phyloP scores from a whole-genome alignment of 2,888 invertebrate genomes.

The Rhamnusium bicolor region DNA sequence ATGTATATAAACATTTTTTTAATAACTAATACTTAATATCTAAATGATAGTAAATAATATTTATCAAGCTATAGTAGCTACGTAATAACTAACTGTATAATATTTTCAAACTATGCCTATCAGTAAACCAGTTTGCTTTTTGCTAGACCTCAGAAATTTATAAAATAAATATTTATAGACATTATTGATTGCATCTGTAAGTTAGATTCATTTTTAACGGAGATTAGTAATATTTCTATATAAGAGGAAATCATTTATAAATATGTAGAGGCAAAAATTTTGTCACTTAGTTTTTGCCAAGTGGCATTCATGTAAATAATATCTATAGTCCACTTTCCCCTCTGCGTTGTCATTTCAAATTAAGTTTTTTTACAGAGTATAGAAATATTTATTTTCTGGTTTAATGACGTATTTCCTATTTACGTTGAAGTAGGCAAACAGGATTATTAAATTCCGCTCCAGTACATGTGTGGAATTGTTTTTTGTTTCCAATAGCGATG shows the following conservation, averaged over 20 bases:
- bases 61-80: slow-evolving; percentile 11
- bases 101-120: slow-evolving; percentile 5
- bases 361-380: not conserved
- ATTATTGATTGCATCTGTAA: slow-evolving; percentile 23
- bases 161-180: slow-evolving; percentile 27
- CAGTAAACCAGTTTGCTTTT: slow-evolving; percentile 11
- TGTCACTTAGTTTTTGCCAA: not conserved
- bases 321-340: not conserved
- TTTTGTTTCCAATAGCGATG: no score
- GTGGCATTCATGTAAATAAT: not conserved
- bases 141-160: slow-evolving; percentile 19
- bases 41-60: slow-evolving; percentile 9
- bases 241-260: not conserved
- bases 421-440: not conserved
- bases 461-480: no score
- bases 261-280: not conserved
- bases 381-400: not conserved
- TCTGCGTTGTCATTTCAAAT: not conserved
- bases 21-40: slow-evolving; percentile 7
- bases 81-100: slow-evolving; percentile 12
- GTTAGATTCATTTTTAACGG: slow-evolving; percentile 7
- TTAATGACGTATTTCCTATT: not conserved
- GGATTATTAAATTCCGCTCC: not conserved
- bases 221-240: slow-evolving; percentile 2
- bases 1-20: slow-evolving; percentile 20